Evolutionary conservation across 2,888 invertebrate genomes (phyloP), one percentile per base, ranked within the genome.

Genomic region (Boloria euphrosyne): DNA sequence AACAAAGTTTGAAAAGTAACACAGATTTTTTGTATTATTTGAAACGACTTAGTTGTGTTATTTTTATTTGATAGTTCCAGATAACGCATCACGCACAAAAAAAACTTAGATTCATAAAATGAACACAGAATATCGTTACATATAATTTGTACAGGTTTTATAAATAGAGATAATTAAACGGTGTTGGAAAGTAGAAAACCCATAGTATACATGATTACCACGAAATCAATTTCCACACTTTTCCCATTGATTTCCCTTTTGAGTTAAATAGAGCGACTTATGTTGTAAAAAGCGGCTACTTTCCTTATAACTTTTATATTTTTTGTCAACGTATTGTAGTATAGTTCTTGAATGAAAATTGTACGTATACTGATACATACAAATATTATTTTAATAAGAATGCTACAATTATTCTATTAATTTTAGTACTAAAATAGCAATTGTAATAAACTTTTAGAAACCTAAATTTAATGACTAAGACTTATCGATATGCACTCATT

Each of bases 191-290:
- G 57, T 46, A 22, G 44, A 22, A 27, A 46, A 13, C 22, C 22
- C 46, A 57, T 57, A 57, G 57, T 27, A 57, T n/a, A 57, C 44
- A 13, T n/a, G 44, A 10, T 44, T 57, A 57, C 55, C 44, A 44
- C 57, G 57, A 57, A n/a, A 46, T n/a, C 59, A 49, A 59, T 63
- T 63, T 50, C 43, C 57, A 50, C 50, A 57, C 57, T 63, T 63
- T 63, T 63, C 57, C 57, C 57, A 57, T 63, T 57, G 57, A 63
- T 51, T 63, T 59, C 59, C 59, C 59, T 59, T 63, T 38, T 54
- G 47, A 14, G 5, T 49, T n/a, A 62, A 62, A 31, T 47, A 31
- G 17, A 55, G 18, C 43, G 18, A 18, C 13, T 55, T 43, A 13
- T 17, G 14, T 14, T 17, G 18, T 43, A 55, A 17, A 51, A 38